These are phyloP conservation scores for Coenobita brevimanus DNA, from an alignment of 1,140 invertebrate genomes.

Conservation along the genomic window DNA sequence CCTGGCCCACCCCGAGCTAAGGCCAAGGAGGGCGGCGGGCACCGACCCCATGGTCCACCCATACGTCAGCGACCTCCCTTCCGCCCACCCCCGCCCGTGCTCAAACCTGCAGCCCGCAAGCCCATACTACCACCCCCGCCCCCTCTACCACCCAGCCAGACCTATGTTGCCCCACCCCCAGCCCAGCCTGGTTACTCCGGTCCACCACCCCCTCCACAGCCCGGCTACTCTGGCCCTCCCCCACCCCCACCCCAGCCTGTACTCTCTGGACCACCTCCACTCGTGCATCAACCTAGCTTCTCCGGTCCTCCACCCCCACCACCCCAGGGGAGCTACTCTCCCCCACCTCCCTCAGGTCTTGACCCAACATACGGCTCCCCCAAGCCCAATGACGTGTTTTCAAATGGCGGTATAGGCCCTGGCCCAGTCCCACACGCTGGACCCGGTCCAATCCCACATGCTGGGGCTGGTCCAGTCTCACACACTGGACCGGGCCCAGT, in stretches of 20 bases:
- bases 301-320: slow-evolving; percentile 32
- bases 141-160: not conserved
- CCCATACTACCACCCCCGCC: slow-evolving; percentile 42
- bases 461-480: not conserved
- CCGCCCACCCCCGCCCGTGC: not conserved
- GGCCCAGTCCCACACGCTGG: not conserved
- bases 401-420: not conserved
- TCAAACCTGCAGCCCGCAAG: not conserved
- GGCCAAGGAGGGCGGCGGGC: slow-evolving; percentile 32
- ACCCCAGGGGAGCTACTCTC: not conserved
- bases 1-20: not conserved
- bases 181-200: slow-evolving; percentile 3
- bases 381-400: slow-evolving; percentile 33
- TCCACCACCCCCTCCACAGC: slow-evolving; percentile 24
- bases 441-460: not conserved
- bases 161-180: not conserved
- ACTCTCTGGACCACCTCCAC: not conserved
- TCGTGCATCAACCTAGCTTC: not conserved
- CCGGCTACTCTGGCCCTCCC: not conserved
- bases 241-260: not conserved
- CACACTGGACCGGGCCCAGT: not conserved
- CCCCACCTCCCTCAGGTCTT: not conserved
- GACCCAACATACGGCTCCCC: slow-evolving; percentile 41
- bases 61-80: not conserved
- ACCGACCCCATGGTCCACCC: slow-evolving; percentile 20